These are phyloP conservation scores for Pseudonaja textilis DNA, from an alignment of 2,113 vertebrate species.

Conservation along the genomic window DNA sequence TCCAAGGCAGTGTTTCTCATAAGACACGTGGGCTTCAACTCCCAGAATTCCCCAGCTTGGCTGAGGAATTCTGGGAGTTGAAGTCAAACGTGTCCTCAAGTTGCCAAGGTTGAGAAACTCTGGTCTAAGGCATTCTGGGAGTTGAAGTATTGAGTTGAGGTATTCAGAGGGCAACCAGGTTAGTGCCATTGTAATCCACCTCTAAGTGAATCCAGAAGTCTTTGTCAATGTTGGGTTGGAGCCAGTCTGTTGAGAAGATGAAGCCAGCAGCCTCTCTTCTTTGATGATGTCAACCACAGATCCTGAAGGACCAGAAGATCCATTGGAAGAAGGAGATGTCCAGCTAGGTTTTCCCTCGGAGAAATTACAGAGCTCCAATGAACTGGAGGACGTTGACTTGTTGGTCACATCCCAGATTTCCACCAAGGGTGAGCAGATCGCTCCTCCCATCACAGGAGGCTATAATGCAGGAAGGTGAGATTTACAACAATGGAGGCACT, in stretches of 20 bases:
- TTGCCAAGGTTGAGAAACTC: neutral
- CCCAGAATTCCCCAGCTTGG: neutral
- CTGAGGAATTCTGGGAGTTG: too few relatives aligned
- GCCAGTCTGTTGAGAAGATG: slow-evolving; percentile 45
- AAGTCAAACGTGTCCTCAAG: too few relatives aligned
- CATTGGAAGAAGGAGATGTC: slow-evolving; percentile 63
- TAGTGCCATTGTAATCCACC: neutral
- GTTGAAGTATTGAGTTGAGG: neutral
- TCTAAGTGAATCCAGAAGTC: neutral
- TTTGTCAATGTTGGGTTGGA: neutral
- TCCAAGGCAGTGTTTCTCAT: neutral
- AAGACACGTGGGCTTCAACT: neutral
- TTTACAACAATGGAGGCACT: neutral
- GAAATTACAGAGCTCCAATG: slow-evolving; percentile 62
- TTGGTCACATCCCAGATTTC: slow-evolving; percentile 64
- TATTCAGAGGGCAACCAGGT: neutral
- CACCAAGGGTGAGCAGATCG: slow-evolving; percentile 67
- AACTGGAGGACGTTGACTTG: slow-evolving; percentile 42
- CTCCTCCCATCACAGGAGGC: slow-evolving; percentile 55
- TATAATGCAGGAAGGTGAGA: neutral
- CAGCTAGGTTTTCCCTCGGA: slow-evolving; percentile 51
- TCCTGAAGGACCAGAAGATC: slow-evolving; percentile 68
- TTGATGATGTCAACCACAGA: slow-evolving; percentile 65
- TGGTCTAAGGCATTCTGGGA: neutral
- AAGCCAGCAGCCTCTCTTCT: slow-evolving; percentile 58